Percentiles rank a stretch among this genome's conserved stretches.
These are phyloP conservation scores for Ischnus inquisitorius DNA, from an alignment of 2,888 invertebrate genomes.

Conservation along the genomic window DNA sequence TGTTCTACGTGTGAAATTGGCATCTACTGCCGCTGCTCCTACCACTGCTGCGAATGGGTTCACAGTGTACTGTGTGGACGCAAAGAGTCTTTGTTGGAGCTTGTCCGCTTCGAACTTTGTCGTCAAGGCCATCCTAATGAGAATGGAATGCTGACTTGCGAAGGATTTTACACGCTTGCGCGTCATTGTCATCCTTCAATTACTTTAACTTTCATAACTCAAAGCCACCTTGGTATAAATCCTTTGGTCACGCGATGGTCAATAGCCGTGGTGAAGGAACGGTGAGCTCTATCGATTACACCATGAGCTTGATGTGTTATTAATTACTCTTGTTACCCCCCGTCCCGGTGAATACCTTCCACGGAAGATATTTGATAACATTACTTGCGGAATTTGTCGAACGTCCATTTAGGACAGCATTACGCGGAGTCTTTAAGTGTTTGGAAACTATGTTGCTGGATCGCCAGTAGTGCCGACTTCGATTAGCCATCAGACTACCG, in stretches of 20 bases:
- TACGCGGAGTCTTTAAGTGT: slow-evolving; percentile 41
- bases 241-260: not conserved
- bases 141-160: not conserved
- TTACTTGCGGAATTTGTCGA: slow-evolving; percentile 35
- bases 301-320: not conserved
- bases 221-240: not conserved
- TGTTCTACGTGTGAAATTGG: slow-evolving; percentile 13
- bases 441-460: slow-evolving; percentile 51
- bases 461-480: slow-evolving; percentile 48
- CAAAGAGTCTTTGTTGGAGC: not conserved
- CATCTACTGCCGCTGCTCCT: not conserved
- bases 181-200: not conserved
- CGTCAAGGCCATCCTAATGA: not conserved
- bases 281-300: not conserved
- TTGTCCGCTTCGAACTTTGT: not conserved
- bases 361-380: slow-evolving; percentile 39
- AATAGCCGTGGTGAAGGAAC: not conserved
- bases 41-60: not conserved
- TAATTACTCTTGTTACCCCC: slow-evolving; percentile 4
- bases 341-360: not conserved
- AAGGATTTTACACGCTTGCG: not conserved
- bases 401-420: slow-evolving; percentile 20
- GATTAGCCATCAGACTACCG: slow-evolving; percentile 51
- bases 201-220: not conserved
- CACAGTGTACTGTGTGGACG: not conserved